These are phyloP conservation scores for Dryoscopus gambensis DNA, from an alignment of 2,113 vertebrate genomes.

Conservation along the genomic window DNA sequence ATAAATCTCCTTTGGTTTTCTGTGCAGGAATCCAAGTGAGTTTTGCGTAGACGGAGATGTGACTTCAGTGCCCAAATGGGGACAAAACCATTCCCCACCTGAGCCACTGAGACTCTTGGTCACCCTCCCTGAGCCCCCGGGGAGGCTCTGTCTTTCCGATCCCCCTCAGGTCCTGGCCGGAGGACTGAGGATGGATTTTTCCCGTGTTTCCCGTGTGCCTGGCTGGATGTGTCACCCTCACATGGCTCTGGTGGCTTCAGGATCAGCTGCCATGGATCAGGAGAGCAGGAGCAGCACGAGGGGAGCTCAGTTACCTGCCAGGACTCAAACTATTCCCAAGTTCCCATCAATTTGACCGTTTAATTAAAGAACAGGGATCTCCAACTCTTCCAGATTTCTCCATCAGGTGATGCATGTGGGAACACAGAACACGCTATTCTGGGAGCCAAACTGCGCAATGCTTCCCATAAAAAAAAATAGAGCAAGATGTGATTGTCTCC, in stretches of 20 bases:
- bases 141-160: neutral
- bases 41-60: neutral
- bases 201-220: neutral
- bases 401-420: neutral
- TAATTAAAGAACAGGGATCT: neutral
- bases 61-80: neutral
- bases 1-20: neutral
- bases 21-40: neutral
- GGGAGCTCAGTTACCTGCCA: neutral
- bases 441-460: neutral
- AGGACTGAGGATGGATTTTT: accelerated
- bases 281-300: neutral
- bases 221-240: neutral
- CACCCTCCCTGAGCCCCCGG: neutral
- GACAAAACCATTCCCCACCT: neutral
- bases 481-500: neutral
- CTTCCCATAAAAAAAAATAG: neutral
- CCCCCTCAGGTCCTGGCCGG: neutral
- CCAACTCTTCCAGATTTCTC: neutral
- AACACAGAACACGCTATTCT: neutral
- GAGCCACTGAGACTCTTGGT: neutral
- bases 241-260: too few relatives aligned
- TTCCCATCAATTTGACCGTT: neutral
- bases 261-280: neutral
- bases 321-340: neutral